Evolutionary conservation across 2,113 vertebrate species (phyloP), one percentile per base, ranked within the genome.

Genomic region (Xiphophorus couchianus): DNA sequence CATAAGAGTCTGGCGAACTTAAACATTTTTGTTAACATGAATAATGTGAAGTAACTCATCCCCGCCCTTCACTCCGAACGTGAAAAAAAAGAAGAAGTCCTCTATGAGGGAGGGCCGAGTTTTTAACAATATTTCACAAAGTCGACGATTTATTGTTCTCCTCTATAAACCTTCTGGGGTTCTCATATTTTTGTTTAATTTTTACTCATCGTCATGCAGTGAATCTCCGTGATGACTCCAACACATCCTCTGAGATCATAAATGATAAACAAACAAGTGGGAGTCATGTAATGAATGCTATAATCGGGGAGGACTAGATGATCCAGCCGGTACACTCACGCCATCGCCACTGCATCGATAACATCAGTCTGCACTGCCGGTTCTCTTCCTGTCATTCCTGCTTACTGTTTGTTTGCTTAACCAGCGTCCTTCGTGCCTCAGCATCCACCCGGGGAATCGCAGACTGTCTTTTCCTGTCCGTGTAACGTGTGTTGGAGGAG

Each of bases 401-500:
- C 22, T 0, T 62, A 2, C 63, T 74, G n/a, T 31, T 42, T 42
- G 31, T 76, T 65, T 75, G 66, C 58, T 78, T 42, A 42, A 42
- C 39, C 39, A 42, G 44, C 75, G 15, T 73, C 64, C 61, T 25
- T 35, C 11, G 3, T 29, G 66, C 84, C 67, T 76, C 42, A 33
- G 44, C 73, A 68, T 83, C 62, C 60, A 19, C 51, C 72, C 78
- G 86, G 87, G 58, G 68, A 68, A 65, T 65, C 74, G 30, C 33
- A 65, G 39, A 62, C 48, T 78, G 74, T 83, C 78, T 22, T 82
- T 86, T 84, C 71, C 76, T n/a, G 5, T 72, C 33, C 69, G 73
- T 69, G 67, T 84, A 78, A 84, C 75, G 82, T 27, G 81, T 80
- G 83, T 86, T 93, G 88, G 76, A 83, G 82, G 74, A 79, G 69